Percentiles rank a stretch among this genome's conserved stretches.
These are phyloP conservation scores for Aphelinus atriplicis DNA, from an alignment of 1,140 invertebrate genomes.

Conservation along the genomic window DNA sequence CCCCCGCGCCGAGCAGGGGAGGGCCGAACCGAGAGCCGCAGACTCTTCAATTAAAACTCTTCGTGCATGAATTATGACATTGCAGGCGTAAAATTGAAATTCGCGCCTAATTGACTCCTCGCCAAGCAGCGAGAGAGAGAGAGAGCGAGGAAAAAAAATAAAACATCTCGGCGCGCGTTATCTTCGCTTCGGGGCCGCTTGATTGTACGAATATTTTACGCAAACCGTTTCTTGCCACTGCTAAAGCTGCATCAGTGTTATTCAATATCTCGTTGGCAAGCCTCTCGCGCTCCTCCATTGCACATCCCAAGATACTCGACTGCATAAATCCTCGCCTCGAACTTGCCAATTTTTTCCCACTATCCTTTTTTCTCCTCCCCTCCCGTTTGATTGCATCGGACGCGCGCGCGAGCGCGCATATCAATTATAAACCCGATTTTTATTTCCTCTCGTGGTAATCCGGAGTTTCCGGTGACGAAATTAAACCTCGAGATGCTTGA, in stretches of 20 bases:
- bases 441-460: too few relatives aligned
- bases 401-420: too few relatives aligned
- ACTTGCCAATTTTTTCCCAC: constrained; percentile 1
- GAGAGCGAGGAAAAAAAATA: neutral
- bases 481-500: too few relatives aligned
- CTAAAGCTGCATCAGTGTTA: constrained; percentile 20
- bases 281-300: neutral
- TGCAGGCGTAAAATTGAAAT: constrained; percentile 40
- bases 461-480: too few relatives aligned
- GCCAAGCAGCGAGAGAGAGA: constrained; percentile 1
- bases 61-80: constrained; percentile 42
- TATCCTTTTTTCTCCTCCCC: too few relatives aligned
- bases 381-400: too few relatives aligned
- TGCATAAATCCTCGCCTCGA: constrained; percentile 17
- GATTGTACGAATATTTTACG: constrained; percentile 38
- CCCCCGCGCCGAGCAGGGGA: neutral
- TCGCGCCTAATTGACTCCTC: constrained; percentile 41
- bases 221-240: constrained; percentile 1
- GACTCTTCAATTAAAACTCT: constrained; percentile 41
- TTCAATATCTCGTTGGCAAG: constrained; percentile 33
- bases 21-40: neutral
- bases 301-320: constrained; percentile 28
- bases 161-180: neutral
- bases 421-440: too few relatives aligned
- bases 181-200: constrained; percentile 16